Base-by-base conservation (phyloP, 2,888 invertebrate species). In the Electrophaes corylata region DNA sequence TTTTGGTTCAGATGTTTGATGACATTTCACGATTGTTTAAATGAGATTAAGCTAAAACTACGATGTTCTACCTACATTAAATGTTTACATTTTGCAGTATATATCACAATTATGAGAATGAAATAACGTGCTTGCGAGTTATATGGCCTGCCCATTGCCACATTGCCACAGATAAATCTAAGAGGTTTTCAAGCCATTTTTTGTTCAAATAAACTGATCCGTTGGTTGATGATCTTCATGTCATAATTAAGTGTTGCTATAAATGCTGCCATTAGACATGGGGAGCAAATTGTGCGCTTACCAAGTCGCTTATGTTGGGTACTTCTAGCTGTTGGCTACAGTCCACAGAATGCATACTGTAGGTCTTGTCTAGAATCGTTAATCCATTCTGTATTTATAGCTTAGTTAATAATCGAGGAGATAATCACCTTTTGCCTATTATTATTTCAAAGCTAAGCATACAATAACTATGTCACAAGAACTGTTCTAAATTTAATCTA, bases 331-430 rank as follows among this genome's bases (percentile, higher is more conserved):
- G 69, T 89, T 89, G 88, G 89, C 87, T 65, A 65, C 29, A 71
- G 75, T 82, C 85, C 86, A 87, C 81, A 73, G 68, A 76, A 78
- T 85, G 79, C 76, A 76, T 83, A 78, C 80, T 77, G 63, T 62
- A 55, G 14, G 70, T 72, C 72, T 69, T 76, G 73, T 76, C 72
- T 75, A 69, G 71, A 73, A 78, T 82, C 84, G 83, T 83, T 83
- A 84, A 86, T 84, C 82, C 75, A 78, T 79, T 78, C 8, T 78
- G 79, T 85, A 85, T 86, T 84, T 83, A 84, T 85, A 82, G 26
- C 46, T 18, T 47, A 20, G 47, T 33, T 48, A 14, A 43, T 48
- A 48, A 41, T 41, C 33, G 55, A 55, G 54, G 5, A 41, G 48
- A 55, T 48, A 55, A 48, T 55, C 11, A 41, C 19, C 4, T 40